These are phyloP conservation scores for Vireo griseus DNA, from an alignment of 2,797 vertebrate genomes.

Conservation along the genomic window DNA sequence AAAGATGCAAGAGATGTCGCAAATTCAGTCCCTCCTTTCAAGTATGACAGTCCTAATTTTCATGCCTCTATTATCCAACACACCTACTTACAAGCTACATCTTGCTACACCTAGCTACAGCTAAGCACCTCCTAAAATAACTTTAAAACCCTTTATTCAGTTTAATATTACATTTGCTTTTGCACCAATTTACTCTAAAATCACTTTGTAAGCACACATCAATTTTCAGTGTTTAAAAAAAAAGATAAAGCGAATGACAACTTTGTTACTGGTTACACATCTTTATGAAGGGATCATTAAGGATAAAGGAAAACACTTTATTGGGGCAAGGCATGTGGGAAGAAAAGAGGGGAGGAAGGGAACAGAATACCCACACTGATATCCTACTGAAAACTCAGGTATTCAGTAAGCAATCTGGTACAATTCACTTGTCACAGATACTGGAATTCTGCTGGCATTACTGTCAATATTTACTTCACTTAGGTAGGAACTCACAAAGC, in stretches of 20 bases:
- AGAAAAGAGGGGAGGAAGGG: not conserved
- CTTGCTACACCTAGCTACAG: not conserved
- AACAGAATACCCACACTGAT: not conserved
- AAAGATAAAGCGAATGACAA: not conserved
- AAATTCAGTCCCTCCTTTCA: not conserved
- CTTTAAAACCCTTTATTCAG: not conserved
- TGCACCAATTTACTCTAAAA: not conserved
- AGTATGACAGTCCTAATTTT: not conserved
- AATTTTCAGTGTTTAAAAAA: not conserved
- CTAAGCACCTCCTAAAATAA: not conserved
- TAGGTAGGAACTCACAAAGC: not conserved
- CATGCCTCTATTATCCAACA: not conserved
- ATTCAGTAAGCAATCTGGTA: not conserved
- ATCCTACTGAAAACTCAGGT: not conserved
- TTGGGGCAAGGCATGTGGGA: fast-evolving
- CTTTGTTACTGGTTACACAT: not conserved
- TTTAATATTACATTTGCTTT: not conserved
- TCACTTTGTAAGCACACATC: not conserved
- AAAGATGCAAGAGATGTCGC: not conserved
- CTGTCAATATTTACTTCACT: not conserved
- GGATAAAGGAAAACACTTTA: not conserved
- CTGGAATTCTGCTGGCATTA: not conserved
- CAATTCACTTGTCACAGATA: not conserved
- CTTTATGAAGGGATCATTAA: not conserved
- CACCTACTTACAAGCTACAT: not conserved